Base-by-base conservation (phyloP, 2,797 vertebrate species). In the Coluber constrictor region DNA sequence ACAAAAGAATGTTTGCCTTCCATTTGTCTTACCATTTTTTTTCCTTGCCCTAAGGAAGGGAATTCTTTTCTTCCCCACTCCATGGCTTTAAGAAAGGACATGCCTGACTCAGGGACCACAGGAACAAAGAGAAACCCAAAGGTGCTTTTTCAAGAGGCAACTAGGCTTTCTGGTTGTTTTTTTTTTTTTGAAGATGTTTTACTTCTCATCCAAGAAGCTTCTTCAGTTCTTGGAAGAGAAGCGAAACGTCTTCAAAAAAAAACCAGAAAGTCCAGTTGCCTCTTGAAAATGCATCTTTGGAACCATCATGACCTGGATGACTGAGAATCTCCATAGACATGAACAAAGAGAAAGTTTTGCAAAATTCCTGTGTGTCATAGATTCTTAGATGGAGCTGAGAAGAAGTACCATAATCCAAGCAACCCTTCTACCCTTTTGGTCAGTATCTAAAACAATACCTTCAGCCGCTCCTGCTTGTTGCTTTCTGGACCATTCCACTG, bases 401-500 rank as follows among this genome's bases (percentile, higher is more conserved):
- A 70, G 37, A 4, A 60, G 25, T 13, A 12, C 16, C 60, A 32
- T 32, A 23, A 32, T 32, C 59, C 18, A 83, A 51, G 23, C 6
- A 27, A 4, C 32, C n/a, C 1, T 60, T 3, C 37, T 54, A 47
- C 7, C 7, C 32, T n/a, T 11, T 11, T 2, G 0, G 5, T 18
- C 25, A 9, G 0, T 66, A 1, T 2, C 60, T 61, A 13, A 15
- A 13, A 87, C 79, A 20, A 56, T 95, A 99, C 99, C 98, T 99
- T 99, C 0, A 99, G 98, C 23, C 97, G 98, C 92, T 99, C 99
- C 93, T 98, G 97, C 54, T 88, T 98, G 97, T 98, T 99, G 95
- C 99, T 98, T 63, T 98, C 97, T 0, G 98, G 98, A 37, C 98
- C 99, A 0, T 99, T 99, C 98, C 99, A 99, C 94, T 99, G 99